Conservation (phyloP, 2,113 vertebrate species). For the Apodemus sylvaticus region DNA sequence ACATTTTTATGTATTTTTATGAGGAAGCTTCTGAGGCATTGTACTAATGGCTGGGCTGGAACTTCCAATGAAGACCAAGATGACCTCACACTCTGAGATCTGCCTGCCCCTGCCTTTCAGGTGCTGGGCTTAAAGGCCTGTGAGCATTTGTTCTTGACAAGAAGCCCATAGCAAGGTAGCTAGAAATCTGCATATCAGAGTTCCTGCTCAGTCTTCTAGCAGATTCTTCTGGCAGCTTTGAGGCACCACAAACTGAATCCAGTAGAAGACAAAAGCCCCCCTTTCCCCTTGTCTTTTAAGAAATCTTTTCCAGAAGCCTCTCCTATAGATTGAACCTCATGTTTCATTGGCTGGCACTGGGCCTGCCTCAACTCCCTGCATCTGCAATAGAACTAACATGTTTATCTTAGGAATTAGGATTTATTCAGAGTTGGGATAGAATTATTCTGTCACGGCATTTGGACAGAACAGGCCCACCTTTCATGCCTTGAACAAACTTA, state of each 20-base stretch:
- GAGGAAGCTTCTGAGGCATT: conserved; percentile 22
- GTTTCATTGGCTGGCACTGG: not conserved
- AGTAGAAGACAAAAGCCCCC: not conserved
- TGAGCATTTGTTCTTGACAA: not conserved
- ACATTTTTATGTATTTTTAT: conserved; percentile 4
- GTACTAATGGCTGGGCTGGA: not conserved
- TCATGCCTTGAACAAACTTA: not conserved
- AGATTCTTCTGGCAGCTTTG: not conserved
- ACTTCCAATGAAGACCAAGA: not conserved
- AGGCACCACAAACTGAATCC: not conserved
- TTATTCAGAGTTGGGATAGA: conserved; percentile 14
- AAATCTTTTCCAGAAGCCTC: conserved; percentile 27
- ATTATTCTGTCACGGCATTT: not conserved
- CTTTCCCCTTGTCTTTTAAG: not conserved
- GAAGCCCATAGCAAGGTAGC: not conserved
- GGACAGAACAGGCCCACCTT: not conserved
- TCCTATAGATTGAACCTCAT: not conserved
- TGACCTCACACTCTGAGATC: not conserved
- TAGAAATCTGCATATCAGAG: not conserved
- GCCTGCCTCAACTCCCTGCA: not conserved
- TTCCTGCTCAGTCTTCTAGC: not conserved
- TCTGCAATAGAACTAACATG: not conserved
- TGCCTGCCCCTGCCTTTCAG: not conserved
- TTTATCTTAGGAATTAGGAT: conserved; percentile 13
- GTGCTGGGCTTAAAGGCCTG: not conserved